Base-by-base conservation (phyloP, 2,888 invertebrate species). In the Drosophila mulleri region DNA sequence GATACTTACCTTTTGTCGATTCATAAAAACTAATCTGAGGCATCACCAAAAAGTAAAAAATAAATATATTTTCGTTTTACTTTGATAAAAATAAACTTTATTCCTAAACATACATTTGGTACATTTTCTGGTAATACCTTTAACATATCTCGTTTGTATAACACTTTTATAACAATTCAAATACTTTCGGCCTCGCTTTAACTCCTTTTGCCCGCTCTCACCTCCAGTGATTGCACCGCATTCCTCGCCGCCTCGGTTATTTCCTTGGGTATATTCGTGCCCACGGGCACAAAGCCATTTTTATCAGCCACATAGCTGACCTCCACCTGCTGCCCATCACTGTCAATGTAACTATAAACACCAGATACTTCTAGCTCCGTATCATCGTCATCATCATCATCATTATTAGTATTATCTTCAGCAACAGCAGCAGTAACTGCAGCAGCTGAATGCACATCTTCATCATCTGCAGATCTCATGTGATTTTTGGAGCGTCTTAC, bases 241-340 rank as follows among this genome's bases (percentile, higher is more conserved):
- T 41, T 64, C 0, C 72, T 59, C 2, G 89, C 90, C 20, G 75
- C 66, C 18, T 79, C 74, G 1, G 81, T 75, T 32, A 91, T 90
- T 59, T 80, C 72, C 58, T 73, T 74, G 14, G 81, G 72, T 59
- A 91, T 90, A 18, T 75, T 77, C 14, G 67, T 88, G 56, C 92
- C 90, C 37, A 83, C 69, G 20, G 92, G 89, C 63, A 89, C 83
- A 67, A 92, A 92, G 18, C 91, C 92, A 69, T 91, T 85, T 64
- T 89, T 82, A 75, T 91, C 91, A 14, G 92, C 91, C 39, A 89
- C 82, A 67, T 92, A 92, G 45, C 73, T 83, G n/a, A 92, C 92
- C 57, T 89, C 75, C 58, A 92, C 82, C 45, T 73, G 70, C 42
- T 89, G 64, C 32, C 91, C 92, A 62, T 80, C 71, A 61, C 80